phyloP scores from a whole-genome alignment of 2,797 vertebrate species.

The Leuciscus waleckii region DNA sequence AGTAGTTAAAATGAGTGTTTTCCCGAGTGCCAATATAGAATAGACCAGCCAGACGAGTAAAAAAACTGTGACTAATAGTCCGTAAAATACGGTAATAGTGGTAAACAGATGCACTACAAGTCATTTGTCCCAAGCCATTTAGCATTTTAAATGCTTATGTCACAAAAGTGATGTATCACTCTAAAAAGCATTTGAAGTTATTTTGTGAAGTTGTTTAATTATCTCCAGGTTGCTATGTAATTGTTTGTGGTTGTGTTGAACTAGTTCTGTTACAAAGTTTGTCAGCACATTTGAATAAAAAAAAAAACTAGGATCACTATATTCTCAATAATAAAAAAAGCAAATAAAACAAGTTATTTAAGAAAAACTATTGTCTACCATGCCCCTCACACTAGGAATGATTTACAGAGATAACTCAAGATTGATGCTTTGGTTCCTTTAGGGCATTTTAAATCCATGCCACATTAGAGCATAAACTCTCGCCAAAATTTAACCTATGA shows the following conservation, averaged over 20 bases:
- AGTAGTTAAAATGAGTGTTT: constrained; percentile 2
- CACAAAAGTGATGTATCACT: neutral
- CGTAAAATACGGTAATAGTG: neutral
- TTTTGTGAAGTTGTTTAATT: constrained; percentile 3
- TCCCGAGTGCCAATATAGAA: neutral
- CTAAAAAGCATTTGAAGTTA: neutral
- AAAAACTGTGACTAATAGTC: neutral
- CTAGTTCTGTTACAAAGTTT: constrained; percentile 19
- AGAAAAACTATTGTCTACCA: constrained; percentile 2
- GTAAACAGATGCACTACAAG: constrained; percentile 17
- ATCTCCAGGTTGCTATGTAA: neutral
- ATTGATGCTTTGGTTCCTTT: constrained; percentile 6
- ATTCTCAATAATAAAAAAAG: constrained; percentile 12
- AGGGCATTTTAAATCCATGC: constrained; percentile 18
- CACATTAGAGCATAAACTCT: constrained; percentile 8
- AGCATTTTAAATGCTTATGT: constrained; percentile 14
- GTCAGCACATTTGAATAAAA: neutral
- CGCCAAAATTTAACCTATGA: neutral
- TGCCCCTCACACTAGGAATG: constrained; percentile 6
- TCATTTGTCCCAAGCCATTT: constrained; percentile 14
- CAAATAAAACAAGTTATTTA: neutral
- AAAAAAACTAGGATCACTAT: neutral
- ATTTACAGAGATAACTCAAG: constrained; percentile 15
- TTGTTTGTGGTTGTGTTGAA: neutral
- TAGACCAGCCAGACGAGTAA: constrained; percentile 10